Conservation (phyloP, 2,888 invertebrate species). For the Drosophila neonasuta region DNA sequence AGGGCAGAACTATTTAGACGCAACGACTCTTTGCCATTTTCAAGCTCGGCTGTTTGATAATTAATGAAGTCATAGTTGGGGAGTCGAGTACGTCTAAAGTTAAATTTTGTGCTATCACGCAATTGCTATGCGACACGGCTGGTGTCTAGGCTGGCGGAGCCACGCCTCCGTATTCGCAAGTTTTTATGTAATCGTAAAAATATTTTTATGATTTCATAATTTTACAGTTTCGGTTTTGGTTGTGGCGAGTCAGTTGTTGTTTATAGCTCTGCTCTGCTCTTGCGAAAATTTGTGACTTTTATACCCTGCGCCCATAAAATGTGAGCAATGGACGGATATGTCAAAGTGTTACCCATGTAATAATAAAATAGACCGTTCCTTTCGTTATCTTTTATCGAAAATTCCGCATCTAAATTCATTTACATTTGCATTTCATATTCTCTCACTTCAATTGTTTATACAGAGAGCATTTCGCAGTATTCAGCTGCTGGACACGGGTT, state of each 20-base stretch:
- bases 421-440: not conserved
- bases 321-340: not conserved
- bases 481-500: not conserved
- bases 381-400: not conserved
- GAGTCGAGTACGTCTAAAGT: constrained; percentile 64
- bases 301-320: constrained; percentile 17
- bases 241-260: constrained; percentile 60
- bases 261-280: constrained; percentile 41
- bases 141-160: constrained; percentile 36
- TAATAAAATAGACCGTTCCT: not conserved
- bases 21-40: constrained; percentile 55
- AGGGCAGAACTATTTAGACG: constrained; percentile 53
- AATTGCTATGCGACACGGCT: constrained; percentile 52
- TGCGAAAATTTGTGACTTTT: constrained; percentile 48
- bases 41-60: constrained; percentile 69
- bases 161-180: constrained; percentile 64
- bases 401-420: not conserved
- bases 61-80: constrained; percentile 75
- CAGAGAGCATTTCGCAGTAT: constrained; percentile 3
- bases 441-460: not conserved
- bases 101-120: constrained; percentile 74
- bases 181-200: constrained; percentile 76
- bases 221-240: constrained; percentile 72
- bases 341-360: not conserved
- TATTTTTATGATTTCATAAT: constrained; percentile 79